phyloP scores from a whole-genome alignment of 1,140 invertebrate genomes.

The Drosophila quadrilineata region DNA sequence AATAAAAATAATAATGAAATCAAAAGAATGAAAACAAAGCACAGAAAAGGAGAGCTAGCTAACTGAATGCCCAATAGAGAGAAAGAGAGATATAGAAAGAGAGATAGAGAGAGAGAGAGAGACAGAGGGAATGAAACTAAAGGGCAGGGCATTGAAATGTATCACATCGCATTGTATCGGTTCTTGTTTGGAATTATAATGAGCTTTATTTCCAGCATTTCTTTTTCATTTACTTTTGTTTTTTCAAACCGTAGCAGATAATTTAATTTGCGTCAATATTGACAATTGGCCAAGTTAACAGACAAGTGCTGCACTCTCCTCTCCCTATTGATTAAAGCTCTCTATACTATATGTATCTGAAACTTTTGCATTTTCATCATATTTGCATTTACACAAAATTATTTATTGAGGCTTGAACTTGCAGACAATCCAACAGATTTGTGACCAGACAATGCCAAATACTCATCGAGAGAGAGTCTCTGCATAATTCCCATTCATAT shows the following conservation, averaged over 20 bases:
- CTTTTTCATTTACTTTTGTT: constrained; percentile 16
- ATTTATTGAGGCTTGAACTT: constrained; percentile 65
- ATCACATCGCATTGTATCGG: no score
- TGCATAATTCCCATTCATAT: constrained; percentile 14
- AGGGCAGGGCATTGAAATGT: constrained; percentile 46
- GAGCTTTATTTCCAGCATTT: constrained; percentile 48
- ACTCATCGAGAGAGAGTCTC: neutral
- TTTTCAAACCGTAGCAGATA: neutral
- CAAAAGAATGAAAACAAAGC: constrained; percentile 63
- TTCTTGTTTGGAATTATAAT: constrained; percentile 61
- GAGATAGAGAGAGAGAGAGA: constrained; percentile 21
- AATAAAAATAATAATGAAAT: constrained; percentile 78
- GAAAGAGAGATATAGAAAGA: constrained; percentile 5
- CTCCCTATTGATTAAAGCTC: no score
- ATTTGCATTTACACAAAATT: constrained; percentile 22
- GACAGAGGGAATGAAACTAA: constrained; percentile 18
- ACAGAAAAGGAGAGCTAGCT: no score
- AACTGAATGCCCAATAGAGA: no score
- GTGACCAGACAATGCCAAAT: constrained; percentile 29
- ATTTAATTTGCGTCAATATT: neutral
- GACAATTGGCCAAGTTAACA: neutral
- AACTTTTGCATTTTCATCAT: neutral
- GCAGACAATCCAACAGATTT: constrained; percentile 52
- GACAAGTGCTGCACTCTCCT: no score
- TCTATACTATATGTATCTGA: no score